Evolutionary conservation across 2,113 vertebrate genomes (phyloP).

Genomic region (Acrocephalus arundinaceus): DNA sequence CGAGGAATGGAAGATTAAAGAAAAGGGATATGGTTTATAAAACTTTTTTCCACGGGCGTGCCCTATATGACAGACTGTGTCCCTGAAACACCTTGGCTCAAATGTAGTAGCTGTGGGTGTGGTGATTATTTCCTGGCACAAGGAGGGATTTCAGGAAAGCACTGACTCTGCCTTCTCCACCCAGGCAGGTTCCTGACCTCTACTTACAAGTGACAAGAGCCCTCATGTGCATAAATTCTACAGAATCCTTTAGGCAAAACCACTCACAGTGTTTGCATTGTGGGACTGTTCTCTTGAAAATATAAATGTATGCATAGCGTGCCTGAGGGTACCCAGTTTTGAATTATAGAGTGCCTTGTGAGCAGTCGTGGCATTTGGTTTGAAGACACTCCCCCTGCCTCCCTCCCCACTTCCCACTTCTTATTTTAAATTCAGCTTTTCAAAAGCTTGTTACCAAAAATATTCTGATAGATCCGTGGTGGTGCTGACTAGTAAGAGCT

Average conservation of each 20-base stretch:
- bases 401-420: constrained; percentile 20
- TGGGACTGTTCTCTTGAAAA: constrained; percentile 53
- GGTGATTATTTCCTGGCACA: constrained; percentile 69
- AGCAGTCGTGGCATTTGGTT: constrained; percentile 45
- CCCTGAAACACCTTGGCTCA: constrained; percentile 64
- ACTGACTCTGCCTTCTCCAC: constrained; percentile 58
- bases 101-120: constrained; percentile 43
- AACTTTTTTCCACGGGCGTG: constrained; percentile 41
- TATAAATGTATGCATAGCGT: not conserved
- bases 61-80: constrained; percentile 40
- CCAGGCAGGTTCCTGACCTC: constrained; percentile 63
- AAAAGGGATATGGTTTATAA: constrained; percentile 39
- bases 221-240: constrained; percentile 29
- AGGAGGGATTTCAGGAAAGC: constrained; percentile 66
- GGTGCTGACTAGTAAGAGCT: constrained; percentile 30
- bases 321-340: constrained; percentile 46
- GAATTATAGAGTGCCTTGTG: constrained; percentile 65
- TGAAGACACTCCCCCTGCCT: constrained; percentile 39
- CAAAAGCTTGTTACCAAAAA: constrained; percentile 58
- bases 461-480: constrained; percentile 44
- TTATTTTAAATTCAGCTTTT: constrained; percentile 59
- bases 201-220: constrained; percentile 52
- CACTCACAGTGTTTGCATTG: constrained; percentile 57
- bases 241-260: constrained; percentile 17
- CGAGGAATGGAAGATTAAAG: constrained; percentile 64